Percentiles rank a stretch among this genome's conserved stretches.
Conservation (phyloP, 2,888 invertebrate species). For the Ganaspis brasiliensis region DNA sequence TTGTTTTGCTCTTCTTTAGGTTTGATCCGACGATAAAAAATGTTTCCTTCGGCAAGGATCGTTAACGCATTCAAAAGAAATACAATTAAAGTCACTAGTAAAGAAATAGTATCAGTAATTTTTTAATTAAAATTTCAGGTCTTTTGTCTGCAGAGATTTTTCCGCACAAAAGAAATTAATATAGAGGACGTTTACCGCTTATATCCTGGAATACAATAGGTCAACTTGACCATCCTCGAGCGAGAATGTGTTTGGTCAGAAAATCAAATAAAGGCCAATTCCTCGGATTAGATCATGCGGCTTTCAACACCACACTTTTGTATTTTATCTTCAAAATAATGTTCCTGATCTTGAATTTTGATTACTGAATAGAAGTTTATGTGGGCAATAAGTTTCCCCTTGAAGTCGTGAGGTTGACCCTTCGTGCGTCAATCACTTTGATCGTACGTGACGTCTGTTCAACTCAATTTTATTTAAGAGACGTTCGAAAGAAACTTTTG, state of each 20-base stretch:
- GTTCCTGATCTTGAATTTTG: neutral
- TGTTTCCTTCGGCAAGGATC: neutral
- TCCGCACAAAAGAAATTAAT: constrained; percentile 5
- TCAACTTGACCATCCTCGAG: constrained; percentile 4
- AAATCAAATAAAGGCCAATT: constrained; percentile 31
- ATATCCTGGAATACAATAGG: neutral
- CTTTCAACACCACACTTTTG: constrained; percentile 31
- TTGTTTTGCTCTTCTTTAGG: neutral
- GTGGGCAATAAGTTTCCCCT: neutral
- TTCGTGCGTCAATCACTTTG: constrained; percentile 25
- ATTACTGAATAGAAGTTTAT: constrained; percentile 8
- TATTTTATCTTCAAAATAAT: constrained; percentile 29
- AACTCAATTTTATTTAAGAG: constrained; percentile 9
- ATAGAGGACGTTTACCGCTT: neutral
- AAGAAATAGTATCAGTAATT: neutral
- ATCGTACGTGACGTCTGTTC: neutral
- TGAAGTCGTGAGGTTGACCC: constrained; percentile 21
- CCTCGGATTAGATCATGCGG: constrained; percentile 17
- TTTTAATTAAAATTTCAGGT: neutral
- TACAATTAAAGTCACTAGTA: neutral
- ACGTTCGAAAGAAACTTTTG: neutral
- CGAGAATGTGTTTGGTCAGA: neutral
- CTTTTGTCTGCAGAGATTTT: neutral
- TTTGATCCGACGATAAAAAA: neutral
- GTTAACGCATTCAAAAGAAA: neutral